Evolutionary conservation across 2,888 invertebrate species (phyloP).

Genomic region (Eupithecia inturbata): DNA sequence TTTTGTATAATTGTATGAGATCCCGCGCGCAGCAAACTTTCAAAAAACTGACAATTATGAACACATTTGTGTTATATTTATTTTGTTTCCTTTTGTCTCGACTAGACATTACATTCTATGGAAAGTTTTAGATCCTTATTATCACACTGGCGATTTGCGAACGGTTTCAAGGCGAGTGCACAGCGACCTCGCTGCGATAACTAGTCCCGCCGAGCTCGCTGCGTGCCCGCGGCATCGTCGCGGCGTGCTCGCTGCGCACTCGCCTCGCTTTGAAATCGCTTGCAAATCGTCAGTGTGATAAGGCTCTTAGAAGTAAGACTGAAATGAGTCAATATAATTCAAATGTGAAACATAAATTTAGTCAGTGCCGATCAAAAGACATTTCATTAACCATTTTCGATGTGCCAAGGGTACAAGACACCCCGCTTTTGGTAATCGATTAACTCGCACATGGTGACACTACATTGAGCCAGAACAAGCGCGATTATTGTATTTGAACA

Average conservation of each 20-base stretch:
- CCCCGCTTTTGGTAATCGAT: background rate
- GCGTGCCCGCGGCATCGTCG: no score
- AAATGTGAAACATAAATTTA: constrained; percentile 34
- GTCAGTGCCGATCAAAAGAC: constrained; percentile 27
- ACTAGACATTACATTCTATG: background rate
- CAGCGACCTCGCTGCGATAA: no score
- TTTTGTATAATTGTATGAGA: constrained; percentile 23
- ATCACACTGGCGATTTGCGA: no score
- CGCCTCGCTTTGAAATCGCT: no score
- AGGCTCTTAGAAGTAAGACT: background rate
- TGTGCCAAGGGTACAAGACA: constrained; percentile 41
- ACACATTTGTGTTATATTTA: constrained; percentile 24
- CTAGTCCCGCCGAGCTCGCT: no score
- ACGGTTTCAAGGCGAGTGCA: no score
- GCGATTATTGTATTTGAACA: background rate
- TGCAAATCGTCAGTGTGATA: no score
- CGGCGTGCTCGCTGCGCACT: no score
- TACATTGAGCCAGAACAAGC: background rate
- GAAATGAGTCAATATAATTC: constrained; percentile 8
- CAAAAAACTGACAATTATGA: constrained; percentile 28
- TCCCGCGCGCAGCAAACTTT: constrained; percentile 38
- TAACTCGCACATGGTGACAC: background rate
- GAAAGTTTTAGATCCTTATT: background rate
- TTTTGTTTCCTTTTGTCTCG: background rate
- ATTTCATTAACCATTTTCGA: constrained; percentile 59